These are phyloP conservation scores for Silurus asotus DNA, from an alignment of 2,113 vertebrate species.

Conservation along the genomic window DNA sequence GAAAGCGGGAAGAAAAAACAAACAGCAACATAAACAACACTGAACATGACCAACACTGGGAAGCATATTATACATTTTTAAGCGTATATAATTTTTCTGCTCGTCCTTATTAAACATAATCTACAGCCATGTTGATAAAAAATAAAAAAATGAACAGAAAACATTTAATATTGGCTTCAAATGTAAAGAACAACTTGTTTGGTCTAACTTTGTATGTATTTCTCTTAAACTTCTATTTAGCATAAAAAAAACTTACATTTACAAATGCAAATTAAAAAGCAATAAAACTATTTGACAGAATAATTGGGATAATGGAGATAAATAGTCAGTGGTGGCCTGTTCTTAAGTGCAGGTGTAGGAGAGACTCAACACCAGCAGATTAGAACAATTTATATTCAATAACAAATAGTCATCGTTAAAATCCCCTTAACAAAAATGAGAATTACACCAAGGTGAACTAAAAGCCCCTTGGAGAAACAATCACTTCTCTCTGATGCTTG, in stretches of 20 bases:
- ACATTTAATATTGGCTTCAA: not conserved
- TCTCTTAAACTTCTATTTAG: not conserved
- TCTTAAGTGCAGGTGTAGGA: not conserved
- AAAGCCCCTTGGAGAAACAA: not conserved
- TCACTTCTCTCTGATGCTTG: not conserved
- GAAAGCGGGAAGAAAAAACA: not conserved
- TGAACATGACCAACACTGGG: not conserved
- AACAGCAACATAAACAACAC: slow-evolving; percentile 3
- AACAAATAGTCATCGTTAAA: not conserved
- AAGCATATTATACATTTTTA: not conserved
- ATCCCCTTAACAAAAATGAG: not conserved
- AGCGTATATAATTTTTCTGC: too few species aligned
- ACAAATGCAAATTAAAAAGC: not conserved
- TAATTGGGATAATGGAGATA: not conserved
- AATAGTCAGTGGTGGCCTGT: not conserved
- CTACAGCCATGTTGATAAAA: not conserved
- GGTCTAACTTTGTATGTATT: not conserved
- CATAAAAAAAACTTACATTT: not conserved
- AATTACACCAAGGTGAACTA: not conserved
- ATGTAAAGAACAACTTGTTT: not conserved
- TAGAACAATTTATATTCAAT: too few species aligned
- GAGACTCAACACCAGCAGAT: not conserved
- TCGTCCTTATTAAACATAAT: not conserved
- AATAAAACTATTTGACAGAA: not conserved
- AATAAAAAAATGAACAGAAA: too few species aligned